Conservation (phyloP, 1,140 invertebrate species). For the Episyrphus balteatus region DNA sequence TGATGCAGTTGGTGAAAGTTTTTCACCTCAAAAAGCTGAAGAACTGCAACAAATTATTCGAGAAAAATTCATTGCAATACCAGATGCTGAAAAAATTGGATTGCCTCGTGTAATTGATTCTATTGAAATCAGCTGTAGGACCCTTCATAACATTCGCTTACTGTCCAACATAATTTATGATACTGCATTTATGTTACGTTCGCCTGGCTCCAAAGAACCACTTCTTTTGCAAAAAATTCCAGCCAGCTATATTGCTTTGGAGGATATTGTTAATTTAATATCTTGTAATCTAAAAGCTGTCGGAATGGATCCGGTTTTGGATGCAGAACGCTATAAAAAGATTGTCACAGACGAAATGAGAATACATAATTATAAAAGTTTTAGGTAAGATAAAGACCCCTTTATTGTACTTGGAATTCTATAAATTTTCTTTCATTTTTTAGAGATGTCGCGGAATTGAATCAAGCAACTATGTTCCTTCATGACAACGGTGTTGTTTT, state of each 20-base stretch:
- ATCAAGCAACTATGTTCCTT: constrained; percentile 91
- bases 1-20: constrained; percentile 67
- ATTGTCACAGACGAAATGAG: constrained; percentile 60
- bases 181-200: constrained; percentile 79
- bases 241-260: constrained; percentile 86
- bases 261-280: constrained; percentile 78
- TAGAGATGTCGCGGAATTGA: constrained; percentile 77
- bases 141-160: constrained; percentile 80
- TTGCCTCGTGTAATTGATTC: constrained; percentile 87
- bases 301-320: constrained; percentile 77
- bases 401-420: not conserved
- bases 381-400: constrained; percentile 5
- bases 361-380: constrained; percentile 40
- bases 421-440: constrained; percentile 40
- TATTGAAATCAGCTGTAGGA: constrained; percentile 80
- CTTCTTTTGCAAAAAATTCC: constrained; percentile 91
- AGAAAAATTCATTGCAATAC: constrained; percentile 82
- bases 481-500: constrained; percentile 97
- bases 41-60: constrained; percentile 81
- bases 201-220: constrained; percentile 83
- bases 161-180: constrained; percentile 91
- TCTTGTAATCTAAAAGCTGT: constrained; percentile 55
- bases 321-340: constrained; percentile 71
- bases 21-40: constrained; percentile 60
- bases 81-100: constrained; percentile 93